Base-by-base conservation (phyloP, 2,113 vertebrate genomes). In the Oriolus oriolus region DNA sequence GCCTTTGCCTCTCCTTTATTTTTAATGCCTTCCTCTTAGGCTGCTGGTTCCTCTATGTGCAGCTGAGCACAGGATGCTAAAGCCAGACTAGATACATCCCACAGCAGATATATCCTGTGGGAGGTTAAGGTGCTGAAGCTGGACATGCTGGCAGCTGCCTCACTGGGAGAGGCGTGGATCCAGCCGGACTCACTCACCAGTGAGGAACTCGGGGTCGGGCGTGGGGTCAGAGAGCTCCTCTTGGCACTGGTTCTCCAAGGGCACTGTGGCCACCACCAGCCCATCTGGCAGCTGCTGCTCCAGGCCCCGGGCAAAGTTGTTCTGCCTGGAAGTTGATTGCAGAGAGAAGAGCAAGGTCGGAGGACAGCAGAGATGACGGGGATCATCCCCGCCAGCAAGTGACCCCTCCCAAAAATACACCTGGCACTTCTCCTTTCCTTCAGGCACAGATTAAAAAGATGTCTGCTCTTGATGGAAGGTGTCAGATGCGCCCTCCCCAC, bases 211-310 rank as follows among this genome's bases (percentile, higher is more conserved):
- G 0, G 99, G 99, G 97, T 99, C 99, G 0, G 99, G 99, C 1
- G 97, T 98, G 21, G 99, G 99, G 84, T 99, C 99, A 0, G 99
- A 99, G 93, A 99, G 98, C 94, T 99, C 98, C 95, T 99, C 99
- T 19, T 99, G 98, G 95, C 99, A 99, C 97, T 99, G 99, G 83
- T 98, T 99, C 97, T 99, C 99, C 35, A 98, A 96, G 28, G 99
- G 99, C 53, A 99, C 98, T 0, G 99, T 99, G 66, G 99, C 99
- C 93, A 99, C 98, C 94, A 99, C 98, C 96, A 99, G 98, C 78
- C 99, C 99, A 93, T 99, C 99, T 0, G 99, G 99, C 87, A 99
- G 98, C 95, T 99, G 99, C 97, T 99, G 99, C 89, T 99, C 99
- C 91, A 99, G 98, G 90, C 99, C 99, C n/a, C 99, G 98, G 89